These are phyloP conservation scores for Grallaria varia DNA, from an alignment of 2,113 vertebrate genomes.

Conservation along the genomic window DNA sequence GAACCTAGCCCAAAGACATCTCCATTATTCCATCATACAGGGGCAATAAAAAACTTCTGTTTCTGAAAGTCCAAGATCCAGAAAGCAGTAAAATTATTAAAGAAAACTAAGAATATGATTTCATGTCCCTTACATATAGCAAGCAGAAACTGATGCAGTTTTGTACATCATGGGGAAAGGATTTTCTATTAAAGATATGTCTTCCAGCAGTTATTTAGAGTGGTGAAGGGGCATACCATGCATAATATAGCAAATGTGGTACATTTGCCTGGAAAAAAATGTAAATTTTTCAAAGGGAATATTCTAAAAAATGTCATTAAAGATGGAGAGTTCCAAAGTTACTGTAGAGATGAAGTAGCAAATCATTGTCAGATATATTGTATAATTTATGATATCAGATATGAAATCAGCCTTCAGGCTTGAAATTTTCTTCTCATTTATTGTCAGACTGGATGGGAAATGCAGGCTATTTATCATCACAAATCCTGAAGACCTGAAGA, in stretches of 20 bases:
- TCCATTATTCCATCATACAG: not conserved
- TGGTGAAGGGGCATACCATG: not conserved
- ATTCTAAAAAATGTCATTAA: not conserved
- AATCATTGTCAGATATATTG: not conserved
- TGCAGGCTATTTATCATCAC: not conserved
- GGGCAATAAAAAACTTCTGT: accelerated
- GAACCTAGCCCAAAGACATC: not conserved
- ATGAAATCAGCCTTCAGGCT: conserved; percentile 1
- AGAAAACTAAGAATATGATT: not conserved
- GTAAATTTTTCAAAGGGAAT: not conserved
- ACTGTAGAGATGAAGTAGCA: not conserved
- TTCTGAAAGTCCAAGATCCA: not conserved
- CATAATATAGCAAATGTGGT: not conserved
- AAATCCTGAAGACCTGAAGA: not conserved
- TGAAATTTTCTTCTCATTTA: not conserved
- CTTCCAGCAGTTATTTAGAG: not conserved
- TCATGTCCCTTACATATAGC: not conserved
- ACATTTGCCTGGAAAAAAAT: not conserved
- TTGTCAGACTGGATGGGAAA: not conserved
- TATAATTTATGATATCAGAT: not conserved
- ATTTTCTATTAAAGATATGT: not conserved
- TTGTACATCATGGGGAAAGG: not conserved
- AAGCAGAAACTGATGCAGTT: not conserved
- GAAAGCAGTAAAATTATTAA: not conserved
- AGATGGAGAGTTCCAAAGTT: not conserved